A percentile compares a stretch with the other conserved stretches of the same genome.
Evolutionary conservation across 1,140 invertebrate genomes (phyloP).

Genomic region (Littorina saxatilis): DNA sequence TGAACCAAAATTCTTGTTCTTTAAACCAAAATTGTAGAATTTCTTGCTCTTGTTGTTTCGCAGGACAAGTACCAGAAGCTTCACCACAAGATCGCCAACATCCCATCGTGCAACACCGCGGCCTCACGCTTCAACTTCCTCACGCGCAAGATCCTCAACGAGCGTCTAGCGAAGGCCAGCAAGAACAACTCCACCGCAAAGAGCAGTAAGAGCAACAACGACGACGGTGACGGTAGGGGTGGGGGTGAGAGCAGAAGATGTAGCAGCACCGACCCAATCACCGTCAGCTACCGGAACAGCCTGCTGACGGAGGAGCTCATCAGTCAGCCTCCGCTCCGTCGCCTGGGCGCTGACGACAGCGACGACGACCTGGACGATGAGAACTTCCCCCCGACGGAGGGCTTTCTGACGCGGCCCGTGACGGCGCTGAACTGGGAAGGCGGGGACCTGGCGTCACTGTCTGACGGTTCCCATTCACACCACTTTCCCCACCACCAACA

Average conservation of each 20-base stretch:
- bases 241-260: background rate
- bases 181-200: background rate
- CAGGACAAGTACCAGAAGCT: slow-evolving; percentile 57
- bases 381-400: background rate
- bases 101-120: background rate
- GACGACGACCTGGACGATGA: too few relatives aligned
- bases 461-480: background rate
- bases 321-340: too few relatives aligned
- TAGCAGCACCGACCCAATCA: background rate
- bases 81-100: slow-evolving; percentile 53
- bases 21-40: too few relatives aligned
- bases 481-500: background rate
- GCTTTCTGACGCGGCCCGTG: background rate
- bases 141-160: background rate
- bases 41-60: too few relatives aligned
- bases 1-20: too few relatives aligned
- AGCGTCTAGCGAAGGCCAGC: background rate
- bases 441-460: background rate
- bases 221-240: background rate
- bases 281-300: background rate
- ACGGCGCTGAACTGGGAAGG: background rate
- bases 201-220: background rate
- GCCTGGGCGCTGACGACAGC: too few relatives aligned
- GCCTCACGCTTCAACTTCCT: background rate
- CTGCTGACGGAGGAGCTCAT: background rate